phyloP scores from a whole-genome alignment of 2,888 invertebrate genomes.

The Suillia variegata region DNA sequence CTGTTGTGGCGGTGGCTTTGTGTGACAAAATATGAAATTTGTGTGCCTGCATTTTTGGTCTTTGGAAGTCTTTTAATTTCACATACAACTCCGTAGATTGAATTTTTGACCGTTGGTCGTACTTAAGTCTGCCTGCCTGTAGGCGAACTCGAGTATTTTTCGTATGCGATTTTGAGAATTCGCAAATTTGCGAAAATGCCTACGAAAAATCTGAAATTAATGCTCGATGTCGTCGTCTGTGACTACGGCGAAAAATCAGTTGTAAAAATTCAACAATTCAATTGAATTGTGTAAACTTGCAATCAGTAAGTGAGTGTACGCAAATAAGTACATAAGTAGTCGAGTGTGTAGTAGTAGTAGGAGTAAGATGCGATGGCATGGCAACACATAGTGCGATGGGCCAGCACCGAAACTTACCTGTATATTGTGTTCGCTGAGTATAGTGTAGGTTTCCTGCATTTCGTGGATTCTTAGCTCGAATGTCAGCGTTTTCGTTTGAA shows the following conservation, averaged over 20 bases:
- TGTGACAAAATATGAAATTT: slow-evolving; percentile 10
- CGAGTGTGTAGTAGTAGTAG: too few relatives aligned
- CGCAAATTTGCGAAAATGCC: not conserved
- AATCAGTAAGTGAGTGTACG: not conserved
- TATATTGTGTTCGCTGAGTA: slow-evolving; percentile 74
- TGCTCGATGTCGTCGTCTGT: not conserved
- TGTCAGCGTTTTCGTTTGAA: slow-evolving; percentile 76
- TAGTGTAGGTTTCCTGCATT: slow-evolving; percentile 78
- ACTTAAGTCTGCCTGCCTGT: not conserved
- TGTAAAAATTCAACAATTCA: too few relatives aligned
- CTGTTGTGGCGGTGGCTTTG: slow-evolving; percentile 15
- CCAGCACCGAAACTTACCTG: slow-evolving; percentile 62
- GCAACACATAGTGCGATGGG: not conserved
- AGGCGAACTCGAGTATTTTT: not conserved
- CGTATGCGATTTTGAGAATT: not conserved
- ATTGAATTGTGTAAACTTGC: not conserved
- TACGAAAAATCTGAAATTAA: too few relatives aligned
- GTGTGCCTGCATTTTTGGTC: slow-evolving; percentile 10
- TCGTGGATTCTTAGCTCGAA: slow-evolving; percentile 77
- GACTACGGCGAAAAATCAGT: not conserved
- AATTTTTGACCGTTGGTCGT: slow-evolving; percentile 6
- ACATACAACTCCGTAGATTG: slow-evolving; percentile 7
- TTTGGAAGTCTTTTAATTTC: slow-evolving; percentile 17
- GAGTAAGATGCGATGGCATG: too few relatives aligned
- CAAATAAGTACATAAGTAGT: not conserved